Evolutionary conservation across 2,113 vertebrate species (phyloP).

Genomic region (Oryzias celebensis): DNA sequence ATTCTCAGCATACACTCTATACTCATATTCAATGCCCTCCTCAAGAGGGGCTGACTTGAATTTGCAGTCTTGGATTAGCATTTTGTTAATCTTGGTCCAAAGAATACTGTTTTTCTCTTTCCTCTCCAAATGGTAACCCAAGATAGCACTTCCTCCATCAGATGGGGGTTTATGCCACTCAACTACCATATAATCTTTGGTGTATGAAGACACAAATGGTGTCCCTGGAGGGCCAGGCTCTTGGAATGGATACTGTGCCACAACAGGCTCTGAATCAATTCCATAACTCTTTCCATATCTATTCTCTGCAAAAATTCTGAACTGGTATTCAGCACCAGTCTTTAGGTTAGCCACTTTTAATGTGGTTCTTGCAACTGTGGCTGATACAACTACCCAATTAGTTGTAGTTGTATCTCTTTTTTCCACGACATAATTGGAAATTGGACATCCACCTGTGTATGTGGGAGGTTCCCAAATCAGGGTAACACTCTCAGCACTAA

Average conservation of each 20-base stretch:
- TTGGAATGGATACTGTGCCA: slow-evolving; percentile 97
- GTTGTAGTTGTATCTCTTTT: slow-evolving; percentile 97
- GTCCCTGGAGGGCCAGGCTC: slow-evolving; percentile 96
- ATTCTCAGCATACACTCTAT: slow-evolving; percentile 94
- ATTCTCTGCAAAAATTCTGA: slow-evolving; percentile 96
- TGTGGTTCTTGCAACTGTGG: slow-evolving; percentile 94
- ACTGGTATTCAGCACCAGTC: slow-evolving; percentile 95
- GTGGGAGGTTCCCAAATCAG: slow-evolving; percentile 90
- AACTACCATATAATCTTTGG: slow-evolving; percentile 92
- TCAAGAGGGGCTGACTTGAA: slow-evolving; percentile 92
- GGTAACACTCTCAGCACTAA: slow-evolving; percentile 94
- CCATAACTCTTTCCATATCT: slow-evolving; percentile 95
- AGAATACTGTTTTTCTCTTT: slow-evolving; percentile 98
- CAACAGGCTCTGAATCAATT: slow-evolving; percentile 85
- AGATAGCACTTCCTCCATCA: slow-evolving; percentile 90
- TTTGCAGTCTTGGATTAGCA: slow-evolving; percentile 89
- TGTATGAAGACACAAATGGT: slow-evolving; percentile 85
- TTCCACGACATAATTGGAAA: slow-evolving; percentile 95
- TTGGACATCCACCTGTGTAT: slow-evolving; percentile 93
- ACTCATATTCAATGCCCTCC: slow-evolving; percentile 98
- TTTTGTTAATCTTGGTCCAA: slow-evolving; percentile 97
- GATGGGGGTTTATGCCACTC: slow-evolving; percentile 96
- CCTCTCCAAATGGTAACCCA: slow-evolving; percentile 95
- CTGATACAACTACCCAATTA: slow-evolving; percentile 90
- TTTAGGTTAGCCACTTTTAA: slow-evolving; percentile 92